phyloP scores from a whole-genome alignment of 2,797 vertebrate genomes.

The Liasis olivaceus region DNA sequence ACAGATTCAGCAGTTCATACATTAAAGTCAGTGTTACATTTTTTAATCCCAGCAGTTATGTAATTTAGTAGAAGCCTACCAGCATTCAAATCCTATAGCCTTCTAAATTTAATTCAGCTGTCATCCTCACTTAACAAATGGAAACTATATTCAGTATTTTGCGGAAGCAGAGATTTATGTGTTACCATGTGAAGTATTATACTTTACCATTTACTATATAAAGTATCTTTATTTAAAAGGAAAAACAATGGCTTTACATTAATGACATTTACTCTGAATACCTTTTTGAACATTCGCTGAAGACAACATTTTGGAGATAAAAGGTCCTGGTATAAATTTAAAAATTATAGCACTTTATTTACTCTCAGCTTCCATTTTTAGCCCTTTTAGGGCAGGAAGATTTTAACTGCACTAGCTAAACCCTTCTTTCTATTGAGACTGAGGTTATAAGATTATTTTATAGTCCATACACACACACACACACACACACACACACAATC shows the following conservation, averaged over 20 bases:
- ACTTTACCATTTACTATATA: not conserved
- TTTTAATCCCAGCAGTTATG: conserved; percentile 16
- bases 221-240: not conserved
- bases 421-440: not conserved
- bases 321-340: not conserved
- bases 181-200: not conserved
- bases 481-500: no score
- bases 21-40: not conserved
- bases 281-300: not conserved
- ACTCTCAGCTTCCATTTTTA: not conserved
- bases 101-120: not conserved
- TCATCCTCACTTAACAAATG: not conserved
- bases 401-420: not conserved
- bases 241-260: not conserved
- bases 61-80: conserved; percentile 19
- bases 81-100: not conserved
- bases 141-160: not conserved
- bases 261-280: not conserved
- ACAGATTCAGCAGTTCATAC: not conserved
- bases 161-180: not conserved
- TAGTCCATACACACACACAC: no score
- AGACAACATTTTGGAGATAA: not conserved
- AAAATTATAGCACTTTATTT: not conserved
- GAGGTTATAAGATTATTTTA: not conserved
- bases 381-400: not conserved